Evolutionary conservation across 2,113 vertebrate genomes (phyloP).

Genomic region (Petroica traversi): DNA sequence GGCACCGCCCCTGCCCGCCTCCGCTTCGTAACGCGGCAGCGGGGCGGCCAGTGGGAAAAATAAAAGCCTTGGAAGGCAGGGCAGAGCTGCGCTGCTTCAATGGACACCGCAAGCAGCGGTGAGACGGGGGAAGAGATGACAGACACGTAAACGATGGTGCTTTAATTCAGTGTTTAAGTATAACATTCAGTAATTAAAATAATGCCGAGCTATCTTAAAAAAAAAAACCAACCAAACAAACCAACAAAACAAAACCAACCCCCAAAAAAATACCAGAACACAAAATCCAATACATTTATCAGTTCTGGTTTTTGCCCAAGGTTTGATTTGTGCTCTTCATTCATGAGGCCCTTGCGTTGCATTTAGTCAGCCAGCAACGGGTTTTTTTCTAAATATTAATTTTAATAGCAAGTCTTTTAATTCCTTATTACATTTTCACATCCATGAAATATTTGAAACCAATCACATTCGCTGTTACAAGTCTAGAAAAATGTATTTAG

Average conservation of each 20-base stretch:
- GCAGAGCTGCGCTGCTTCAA: background rate
- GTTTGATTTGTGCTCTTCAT: background rate
- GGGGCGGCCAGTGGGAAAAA: rapidly evolving
- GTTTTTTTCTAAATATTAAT: background rate
- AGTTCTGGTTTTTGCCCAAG: background rate
- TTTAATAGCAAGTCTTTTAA: background rate
- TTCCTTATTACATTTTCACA: background rate
- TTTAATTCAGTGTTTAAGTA: background rate
- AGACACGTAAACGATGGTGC: background rate
- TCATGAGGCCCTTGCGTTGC: background rate
- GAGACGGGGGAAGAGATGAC: background rate
- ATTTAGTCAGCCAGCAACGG: background rate
- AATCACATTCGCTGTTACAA: background rate
- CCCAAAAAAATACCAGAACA: background rate
- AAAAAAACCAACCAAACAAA: background rate
- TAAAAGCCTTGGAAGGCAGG: rapidly evolving
- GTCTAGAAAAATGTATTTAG: background rate
- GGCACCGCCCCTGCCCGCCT: background rate
- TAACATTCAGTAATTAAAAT: background rate
- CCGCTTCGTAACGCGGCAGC: background rate
- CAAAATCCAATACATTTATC: background rate
- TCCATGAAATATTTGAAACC: background rate
- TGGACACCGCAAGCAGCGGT: rapidly evolving
- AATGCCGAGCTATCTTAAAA: background rate
- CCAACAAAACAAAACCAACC: background rate